phyloP scores from a whole-genome alignment of 2,113 vertebrate genomes.

The Tylochromis polylepis region DNA sequence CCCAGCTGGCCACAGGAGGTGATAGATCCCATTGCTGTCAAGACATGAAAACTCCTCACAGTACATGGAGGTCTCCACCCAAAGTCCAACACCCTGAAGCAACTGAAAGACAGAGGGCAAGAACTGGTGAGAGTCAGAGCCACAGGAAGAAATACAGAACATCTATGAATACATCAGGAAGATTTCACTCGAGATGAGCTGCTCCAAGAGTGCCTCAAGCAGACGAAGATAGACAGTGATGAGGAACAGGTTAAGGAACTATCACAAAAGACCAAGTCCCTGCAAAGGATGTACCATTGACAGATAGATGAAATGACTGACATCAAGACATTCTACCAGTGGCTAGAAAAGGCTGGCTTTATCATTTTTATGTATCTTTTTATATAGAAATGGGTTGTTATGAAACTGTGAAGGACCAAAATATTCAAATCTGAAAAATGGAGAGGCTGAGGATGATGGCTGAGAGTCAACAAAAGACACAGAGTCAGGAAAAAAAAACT shows the following conservation, averaged over 20 bases:
- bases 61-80: neutral
- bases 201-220: neutral
- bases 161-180: neutral
- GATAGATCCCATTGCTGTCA: neutral
- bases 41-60: neutral
- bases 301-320: neutral
- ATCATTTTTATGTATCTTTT: neutral
- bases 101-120: accelerated
- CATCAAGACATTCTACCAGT: neutral
- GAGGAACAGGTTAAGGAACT: neutral
- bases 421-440: slow-evolving; percentile 1
- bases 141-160: neutral
- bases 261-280: neutral
- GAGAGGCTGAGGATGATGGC: slow-evolving; percentile 13
- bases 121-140: neutral
- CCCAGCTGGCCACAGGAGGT: neutral
- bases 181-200: neutral
- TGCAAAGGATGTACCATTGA: neutral
- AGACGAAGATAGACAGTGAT: neutral
- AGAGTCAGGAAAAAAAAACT: slow-evolving; percentile 3
- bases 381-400: neutral
- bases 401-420: neutral
- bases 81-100: neutral
- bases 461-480: slow-evolving; percentile 13
- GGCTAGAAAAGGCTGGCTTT: neutral